These are phyloP conservation scores for Tribolium freemani DNA, from an alignment of 2,888 invertebrate species.

Conservation along the genomic window DNA sequence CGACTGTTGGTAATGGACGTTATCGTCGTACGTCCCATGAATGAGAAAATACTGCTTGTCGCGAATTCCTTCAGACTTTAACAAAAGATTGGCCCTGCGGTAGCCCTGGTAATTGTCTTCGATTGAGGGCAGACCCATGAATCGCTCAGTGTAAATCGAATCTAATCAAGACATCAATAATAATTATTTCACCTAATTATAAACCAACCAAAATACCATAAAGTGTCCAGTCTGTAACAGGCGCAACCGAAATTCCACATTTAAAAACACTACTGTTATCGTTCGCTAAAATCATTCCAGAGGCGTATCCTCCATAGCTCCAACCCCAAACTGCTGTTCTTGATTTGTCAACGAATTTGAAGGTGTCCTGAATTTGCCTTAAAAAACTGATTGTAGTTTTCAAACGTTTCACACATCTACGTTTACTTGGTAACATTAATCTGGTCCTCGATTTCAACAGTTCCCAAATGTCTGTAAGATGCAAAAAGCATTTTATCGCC, in stretches of 20 bases:
- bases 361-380: conserved; percentile 76
- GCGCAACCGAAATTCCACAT: conserved; percentile 96
- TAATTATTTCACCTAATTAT: background rate
- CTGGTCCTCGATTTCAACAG: conserved; percentile 93
- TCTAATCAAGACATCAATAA: conserved; percentile 71
- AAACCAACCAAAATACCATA: conserved; percentile 78
- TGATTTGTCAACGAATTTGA: conserved; percentile 82
- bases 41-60: conserved; percentile 89
- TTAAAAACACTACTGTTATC: conserved; percentile 84
- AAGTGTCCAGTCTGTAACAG: conserved; percentile 96
- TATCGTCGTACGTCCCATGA: conserved; percentile 95
- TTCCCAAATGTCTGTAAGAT: conserved; percentile 87
- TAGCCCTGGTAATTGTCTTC: conserved; percentile 84
- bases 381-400: background rate
- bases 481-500: conserved; percentile 88
- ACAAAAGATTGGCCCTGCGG: conserved; percentile 81
- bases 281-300: conserved; percentile 87
- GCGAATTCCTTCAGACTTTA: conserved; percentile 72
- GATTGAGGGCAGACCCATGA: conserved; percentile 87
- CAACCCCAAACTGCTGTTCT: conserved; percentile 97
- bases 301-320: conserved; percentile 97
- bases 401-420: background rate
- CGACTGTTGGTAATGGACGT: conserved; percentile 98
- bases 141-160: conserved; percentile 96
- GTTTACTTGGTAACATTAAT: conserved; percentile 83